A percentile compares a stretch with the other conserved stretches of the same genome.
Conservation (phyloP, 2,888 invertebrate genomes). For the Phyllotreta striolata region DNA sequence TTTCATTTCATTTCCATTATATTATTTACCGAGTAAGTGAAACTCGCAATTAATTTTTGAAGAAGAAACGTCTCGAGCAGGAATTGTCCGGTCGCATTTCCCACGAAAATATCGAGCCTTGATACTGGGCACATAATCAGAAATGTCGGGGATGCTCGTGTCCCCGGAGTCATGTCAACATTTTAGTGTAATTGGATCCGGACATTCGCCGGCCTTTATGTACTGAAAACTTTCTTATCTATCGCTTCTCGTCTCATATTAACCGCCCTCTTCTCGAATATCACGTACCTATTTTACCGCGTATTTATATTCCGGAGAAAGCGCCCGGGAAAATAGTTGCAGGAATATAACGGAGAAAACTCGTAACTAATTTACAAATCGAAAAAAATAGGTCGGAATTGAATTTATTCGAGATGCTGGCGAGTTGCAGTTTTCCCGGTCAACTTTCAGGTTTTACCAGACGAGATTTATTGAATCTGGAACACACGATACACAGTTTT, state of each 20-base stretch:
- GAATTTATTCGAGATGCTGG: constrained; percentile 12
- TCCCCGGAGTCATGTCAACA: constrained; percentile 43
- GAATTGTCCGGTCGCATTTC: not conserved
- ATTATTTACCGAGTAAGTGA: not conserved
- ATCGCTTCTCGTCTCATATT: constrained; percentile 25
- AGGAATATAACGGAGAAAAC: not conserved
- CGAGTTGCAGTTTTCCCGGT: constrained; percentile 4
- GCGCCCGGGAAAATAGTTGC: not conserved
- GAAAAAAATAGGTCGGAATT: not conserved
- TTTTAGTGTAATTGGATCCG: constrained; percentile 41
- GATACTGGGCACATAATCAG: constrained; percentile 23
- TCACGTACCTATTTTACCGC: constrained; percentile 26
- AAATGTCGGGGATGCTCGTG: constrained; percentile 32
- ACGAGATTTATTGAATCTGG: constrained; percentile 16
- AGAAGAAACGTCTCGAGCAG: not conserved
- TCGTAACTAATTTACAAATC: too few species aligned
- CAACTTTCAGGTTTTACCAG: constrained; percentile 1
- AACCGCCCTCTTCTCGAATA: constrained; percentile 22
- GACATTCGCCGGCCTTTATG: constrained; percentile 26
- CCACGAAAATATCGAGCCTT: too few species aligned
- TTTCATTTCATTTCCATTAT: not conserved
- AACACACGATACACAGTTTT: constrained; percentile 19
- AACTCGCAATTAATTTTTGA: not conserved
- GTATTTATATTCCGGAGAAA: constrained; percentile 25
- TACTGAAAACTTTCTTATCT: constrained; percentile 29